These are phyloP conservation scores for Hemitrygon akajei DNA, from an alignment of 2,797 vertebrate species.

Conservation along the genomic window DNA sequence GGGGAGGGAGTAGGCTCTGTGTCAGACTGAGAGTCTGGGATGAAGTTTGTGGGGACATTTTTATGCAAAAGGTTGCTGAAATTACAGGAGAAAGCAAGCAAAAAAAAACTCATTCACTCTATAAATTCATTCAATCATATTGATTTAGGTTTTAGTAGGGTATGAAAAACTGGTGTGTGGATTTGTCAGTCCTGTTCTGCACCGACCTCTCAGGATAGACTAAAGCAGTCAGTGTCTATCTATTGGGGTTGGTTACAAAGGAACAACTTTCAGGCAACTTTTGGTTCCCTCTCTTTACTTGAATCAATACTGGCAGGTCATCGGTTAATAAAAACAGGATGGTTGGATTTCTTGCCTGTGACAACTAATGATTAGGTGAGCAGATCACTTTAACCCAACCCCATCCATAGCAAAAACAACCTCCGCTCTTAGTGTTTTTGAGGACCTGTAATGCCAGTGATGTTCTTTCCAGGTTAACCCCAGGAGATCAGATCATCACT, in stretches of 20 bases:
- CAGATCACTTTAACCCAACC: background rate
- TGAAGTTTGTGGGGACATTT: background rate
- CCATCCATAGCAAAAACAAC: background rate
- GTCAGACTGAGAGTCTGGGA: background rate
- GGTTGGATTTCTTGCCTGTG: background rate
- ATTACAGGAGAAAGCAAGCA: background rate
- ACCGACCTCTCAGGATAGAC: background rate
- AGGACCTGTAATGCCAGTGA: background rate
- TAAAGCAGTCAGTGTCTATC: background rate
- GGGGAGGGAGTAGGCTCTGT: too few species aligned
- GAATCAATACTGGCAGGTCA: background rate
- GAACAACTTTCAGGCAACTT: too few species aligned
- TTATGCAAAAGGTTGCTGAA: background rate
- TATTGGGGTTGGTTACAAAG: background rate
- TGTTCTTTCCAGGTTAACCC: background rate
- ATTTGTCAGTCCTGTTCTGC: background rate
- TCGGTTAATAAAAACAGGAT: background rate
- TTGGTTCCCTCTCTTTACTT: background rate
- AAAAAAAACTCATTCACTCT: background rate
- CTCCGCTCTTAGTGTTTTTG: background rate
- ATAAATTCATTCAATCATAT: slow-evolving; percentile 19
- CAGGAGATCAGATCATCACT: background rate
- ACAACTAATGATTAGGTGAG: background rate
- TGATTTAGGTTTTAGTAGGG: background rate
- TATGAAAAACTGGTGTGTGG: background rate